Base-by-base conservation (phyloP, 2,113 vertebrate genomes). In the Hyla sarda region DNA sequence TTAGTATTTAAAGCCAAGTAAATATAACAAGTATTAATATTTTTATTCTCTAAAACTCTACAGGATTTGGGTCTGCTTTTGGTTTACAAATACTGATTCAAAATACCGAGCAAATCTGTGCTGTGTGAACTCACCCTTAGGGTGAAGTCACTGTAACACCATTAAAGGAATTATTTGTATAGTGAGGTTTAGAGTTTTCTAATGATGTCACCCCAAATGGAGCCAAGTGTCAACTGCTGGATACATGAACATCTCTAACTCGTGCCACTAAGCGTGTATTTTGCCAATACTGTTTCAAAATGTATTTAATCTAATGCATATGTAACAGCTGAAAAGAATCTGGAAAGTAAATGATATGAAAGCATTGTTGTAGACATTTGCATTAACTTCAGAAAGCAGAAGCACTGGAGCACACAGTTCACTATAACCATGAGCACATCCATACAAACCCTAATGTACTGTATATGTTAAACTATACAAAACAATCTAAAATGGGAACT, bases 381-480 rank as follows among this genome's bases (percentile, higher is more conserved):
- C 77, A 62, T 80, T 62, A n/a, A 80, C 23, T 60, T 45, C 56
- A 47, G 34, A 81, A 56, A 81, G 56, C 78, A 62, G 78, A 25
- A 81, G 34, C 56, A 62, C 1, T 45, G 54, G n/a, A 28, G 37
- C 58, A 81, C 25, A 62, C 23, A 45, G 25, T 81, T 65, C 23
- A 28, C 34, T 47, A 45, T 10, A 62, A n/a, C 13, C 41, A 60
- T 58, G 23, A 80, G 78, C 37, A 41, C 21, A 65, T 58, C 16
- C 12, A n/a, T 58, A 16, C 23, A 62, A 25, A 41, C 19, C 37
- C 7, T 65, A 65, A 81, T 65, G 25, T 77, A 71, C 67, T 71
- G 74, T 32, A 17, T 32, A 77, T 32, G 28, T 54, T 52, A 52
- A 74, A 16, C 41, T n/a, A 48, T 48, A 14, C 23, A 8, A 48